Conservation (phyloP, 1,140 invertebrate species). For the Ctenoplectra terminalis region DNA sequence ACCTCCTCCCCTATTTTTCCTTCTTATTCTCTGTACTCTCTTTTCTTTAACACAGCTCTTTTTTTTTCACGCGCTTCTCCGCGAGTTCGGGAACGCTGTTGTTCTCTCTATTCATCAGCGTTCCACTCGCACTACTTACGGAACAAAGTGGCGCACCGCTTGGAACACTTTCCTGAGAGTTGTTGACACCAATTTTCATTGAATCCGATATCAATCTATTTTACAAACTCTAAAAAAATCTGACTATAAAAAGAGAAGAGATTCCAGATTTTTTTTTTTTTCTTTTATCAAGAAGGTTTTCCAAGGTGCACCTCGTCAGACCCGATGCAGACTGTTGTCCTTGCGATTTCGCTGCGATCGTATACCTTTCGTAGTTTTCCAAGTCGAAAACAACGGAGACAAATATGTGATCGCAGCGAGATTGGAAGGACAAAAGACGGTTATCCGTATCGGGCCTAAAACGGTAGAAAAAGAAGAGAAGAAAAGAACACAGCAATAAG, state of each 20-base stretch:
- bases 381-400: no score
- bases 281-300: no score
- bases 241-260: neutral
- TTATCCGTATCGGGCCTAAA: no score
- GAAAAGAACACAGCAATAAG: no score
- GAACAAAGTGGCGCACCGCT: slow-evolving; percentile 19
- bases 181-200: slow-evolving; percentile 18
- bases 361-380: no score
- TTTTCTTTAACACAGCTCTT: no score
- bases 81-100: neutral
- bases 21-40: neutral
- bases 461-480: no score
- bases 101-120: slow-evolving; percentile 16
- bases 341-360: no score
- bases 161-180: neutral
- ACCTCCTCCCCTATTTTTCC: neutral
- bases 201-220: neutral
- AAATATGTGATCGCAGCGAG: no score
- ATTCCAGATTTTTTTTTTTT: neutral
- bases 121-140: slow-evolving; percentile 25
- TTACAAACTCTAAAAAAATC: neutral
- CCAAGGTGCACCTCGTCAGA: no score
- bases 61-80: neutral
- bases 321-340: no score
- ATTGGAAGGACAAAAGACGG: no score